Percentiles rank a stretch among this genome's conserved stretches.
Conservation (phyloP, 1,140 invertebrate species). For the Goniozus legneri region DNA sequence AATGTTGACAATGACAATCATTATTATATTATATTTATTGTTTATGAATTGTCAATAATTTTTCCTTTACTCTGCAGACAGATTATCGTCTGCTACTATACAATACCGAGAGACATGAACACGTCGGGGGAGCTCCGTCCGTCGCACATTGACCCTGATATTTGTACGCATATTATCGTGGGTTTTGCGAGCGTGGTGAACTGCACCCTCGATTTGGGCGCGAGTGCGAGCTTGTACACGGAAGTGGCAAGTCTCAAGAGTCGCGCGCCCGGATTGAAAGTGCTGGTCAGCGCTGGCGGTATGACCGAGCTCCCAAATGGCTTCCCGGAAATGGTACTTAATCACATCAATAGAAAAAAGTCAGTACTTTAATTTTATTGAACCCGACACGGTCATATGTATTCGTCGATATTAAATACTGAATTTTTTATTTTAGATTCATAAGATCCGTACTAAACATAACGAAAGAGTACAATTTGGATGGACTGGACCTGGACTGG, state of each 20-base stretch:
- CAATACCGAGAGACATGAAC: conserved; percentile 45
- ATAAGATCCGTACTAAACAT: conserved; percentile 63
- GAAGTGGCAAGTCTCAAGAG: conserved; percentile 61
- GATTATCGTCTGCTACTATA: conserved; percentile 61
- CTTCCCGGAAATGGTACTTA: conserved; percentile 68
- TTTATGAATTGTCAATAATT: background rate
- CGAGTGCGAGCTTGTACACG: conserved; percentile 48
- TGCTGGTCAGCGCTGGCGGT: conserved; percentile 77
- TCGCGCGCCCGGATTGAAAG: conserved; percentile 66
- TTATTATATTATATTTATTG: background rate
- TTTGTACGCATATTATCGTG: conserved; percentile 81
- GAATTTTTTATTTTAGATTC: conserved; percentile 55
- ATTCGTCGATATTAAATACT: background rate
- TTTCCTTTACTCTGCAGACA: conserved; percentile 13
- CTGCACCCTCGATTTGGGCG: conserved; percentile 55
- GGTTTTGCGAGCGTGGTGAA: conserved; percentile 69
- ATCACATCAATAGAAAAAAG: conserved; percentile 64
- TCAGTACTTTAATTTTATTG: conserved; percentile 22
- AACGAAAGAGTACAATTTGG: conserved; percentile 63
- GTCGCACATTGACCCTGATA: conserved; percentile 60
- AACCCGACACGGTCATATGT: background rate
- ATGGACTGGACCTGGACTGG: conserved; percentile 85
- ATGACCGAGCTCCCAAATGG: conserved; percentile 57
- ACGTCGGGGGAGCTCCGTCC: conserved; percentile 52
- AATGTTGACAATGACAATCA: background rate